Base-by-base conservation (phyloP, 2,888 invertebrate species). In the Clitarchus hookeri region DNA sequence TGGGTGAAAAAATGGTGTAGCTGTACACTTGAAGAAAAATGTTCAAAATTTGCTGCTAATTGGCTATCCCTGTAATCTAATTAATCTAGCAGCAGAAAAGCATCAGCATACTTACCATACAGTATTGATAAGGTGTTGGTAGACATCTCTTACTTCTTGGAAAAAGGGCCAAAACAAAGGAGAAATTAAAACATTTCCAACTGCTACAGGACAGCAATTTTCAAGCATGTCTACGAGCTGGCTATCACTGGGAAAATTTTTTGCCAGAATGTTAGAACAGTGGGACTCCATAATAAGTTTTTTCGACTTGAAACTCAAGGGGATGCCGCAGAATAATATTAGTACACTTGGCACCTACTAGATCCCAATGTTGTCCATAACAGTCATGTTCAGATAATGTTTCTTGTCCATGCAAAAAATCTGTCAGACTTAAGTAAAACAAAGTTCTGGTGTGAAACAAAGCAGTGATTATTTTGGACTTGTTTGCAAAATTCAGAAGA, bases 41-140 rank as follows among this genome's bases (percentile, higher is more conserved):
- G 13, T 65, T 19, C 65, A 19, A 19, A 65, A 65, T 65, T n/a
- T 65, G 65, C n/a, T 65, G 8, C 23, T 65, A 1, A 23, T 65
- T 65, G 53, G 65, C 65, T 65, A 6, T n/a, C 65, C n/a, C n/a
- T 65, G 65, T 23, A 8, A 65, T 65, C n/a, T 65, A n/a, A 65
- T 65, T n/a, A 65, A 65, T 65, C n/a, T 65, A 19, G 65, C 65
- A n/a, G 65, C 65, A 65, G 65, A 65, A 65, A 65, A 65, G 65
- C n/a, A 19, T 19, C 65, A n/a, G 19, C 65, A 23, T 19, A 23
- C 65, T 19, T 65, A n/a, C 65, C 65, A 23, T 65, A 19, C n/a
- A 65, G 16, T n/a, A 23, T 65, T 19, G 65, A 65, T 23, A 23
- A 65, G n/a, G n/a, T 65, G n/a, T 65, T 23, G 65, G 16, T 65